A percentile compares a stretch with the other conserved stretches of the same genome.
phyloP scores from a whole-genome alignment of 2,888 invertebrate genomes.

The Physocephala rufipes region DNA sequence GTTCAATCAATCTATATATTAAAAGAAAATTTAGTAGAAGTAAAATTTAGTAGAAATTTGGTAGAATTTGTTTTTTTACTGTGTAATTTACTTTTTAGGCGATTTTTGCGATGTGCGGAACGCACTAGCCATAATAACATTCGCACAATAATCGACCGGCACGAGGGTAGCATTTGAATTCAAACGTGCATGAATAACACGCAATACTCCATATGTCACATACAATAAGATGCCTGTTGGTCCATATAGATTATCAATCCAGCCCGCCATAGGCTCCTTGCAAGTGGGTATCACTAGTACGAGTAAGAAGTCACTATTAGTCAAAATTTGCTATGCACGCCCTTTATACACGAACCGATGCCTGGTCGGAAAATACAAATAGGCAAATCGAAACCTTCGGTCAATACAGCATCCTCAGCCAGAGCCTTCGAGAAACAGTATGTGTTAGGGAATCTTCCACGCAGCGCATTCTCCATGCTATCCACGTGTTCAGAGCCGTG shows the following conservation, averaged over 20 bases:
- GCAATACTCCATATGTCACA: slow-evolving; percentile 71
- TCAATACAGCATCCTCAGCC: slow-evolving; percentile 72
- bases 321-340: too few species aligned
- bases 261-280: slow-evolving; percentile 70
- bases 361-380: slow-evolving; percentile 75
- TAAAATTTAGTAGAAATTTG: too few species aligned
- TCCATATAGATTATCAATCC: slow-evolving; percentile 78
- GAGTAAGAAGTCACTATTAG: neutral
- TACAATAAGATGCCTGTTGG: slow-evolving; percentile 66
- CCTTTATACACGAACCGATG: slow-evolving; percentile 67
- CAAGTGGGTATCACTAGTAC: slow-evolving; percentile 66
- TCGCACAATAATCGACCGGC: slow-evolving; percentile 67
- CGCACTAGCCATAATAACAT: slow-evolving; percentile 64
- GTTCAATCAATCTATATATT: slow-evolving; percentile 36
- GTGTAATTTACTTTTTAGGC: too few species aligned
- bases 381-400: slow-evolving; percentile 70
- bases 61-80: too few species aligned
- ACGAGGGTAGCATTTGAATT: slow-evolving; percentile 63
- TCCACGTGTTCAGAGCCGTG: slow-evolving; percentile 61
- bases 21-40: neutral
- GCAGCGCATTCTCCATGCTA: slow-evolving; percentile 53
- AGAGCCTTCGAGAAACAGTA: slow-evolving; percentile 79
- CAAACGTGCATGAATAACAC: slow-evolving; percentile 57
- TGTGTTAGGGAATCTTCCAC: slow-evolving; percentile 71
- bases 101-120: slow-evolving; percentile 62